phyloP scores from a whole-genome alignment of 2,888 invertebrate genomes.

The Harpalus rubripes region DNA sequence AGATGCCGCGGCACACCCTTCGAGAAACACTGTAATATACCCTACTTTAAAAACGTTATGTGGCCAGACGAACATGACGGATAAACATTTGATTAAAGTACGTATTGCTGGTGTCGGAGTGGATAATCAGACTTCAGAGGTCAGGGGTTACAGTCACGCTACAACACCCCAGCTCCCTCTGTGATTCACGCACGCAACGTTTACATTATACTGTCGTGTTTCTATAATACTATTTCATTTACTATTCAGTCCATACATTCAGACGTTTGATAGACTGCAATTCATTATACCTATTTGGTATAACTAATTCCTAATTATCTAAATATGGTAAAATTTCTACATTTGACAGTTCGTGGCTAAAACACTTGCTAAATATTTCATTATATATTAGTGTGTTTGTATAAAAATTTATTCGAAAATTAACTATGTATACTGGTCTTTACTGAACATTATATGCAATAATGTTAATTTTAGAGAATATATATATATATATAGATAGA shows the following conservation, averaged over 20 bases:
- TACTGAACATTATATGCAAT: too few relatives aligned
- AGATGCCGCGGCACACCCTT: too few relatives aligned
- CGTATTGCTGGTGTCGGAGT: constrained; percentile 30
- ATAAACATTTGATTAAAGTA: constrained; percentile 11
- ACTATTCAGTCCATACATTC: background rate
- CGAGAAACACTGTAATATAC: too few relatives aligned
- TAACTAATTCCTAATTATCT: background rate
- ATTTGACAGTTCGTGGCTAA: background rate
- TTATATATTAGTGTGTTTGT: too few relatives aligned
- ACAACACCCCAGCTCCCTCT: constrained; percentile 20
- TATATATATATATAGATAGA: too few relatives aligned
- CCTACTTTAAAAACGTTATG: background rate
- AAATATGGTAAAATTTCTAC: background rate
- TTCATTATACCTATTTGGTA: background rate
- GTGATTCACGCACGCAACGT: constrained; percentile 48
- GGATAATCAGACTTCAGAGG: constrained; percentile 57
- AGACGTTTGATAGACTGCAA: background rate
- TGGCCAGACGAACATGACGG: background rate
- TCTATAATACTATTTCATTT: background rate
- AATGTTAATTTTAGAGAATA: too few relatives aligned
- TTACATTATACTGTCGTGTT: constrained; percentile 46
- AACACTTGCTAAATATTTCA: background rate
- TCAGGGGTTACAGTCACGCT: constrained; percentile 53
- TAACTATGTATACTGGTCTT: too few relatives aligned
- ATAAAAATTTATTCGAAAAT: too few relatives aligned